phyloP scores from a whole-genome alignment of 2,888 invertebrate species.

The Pammene aurita region DNA sequence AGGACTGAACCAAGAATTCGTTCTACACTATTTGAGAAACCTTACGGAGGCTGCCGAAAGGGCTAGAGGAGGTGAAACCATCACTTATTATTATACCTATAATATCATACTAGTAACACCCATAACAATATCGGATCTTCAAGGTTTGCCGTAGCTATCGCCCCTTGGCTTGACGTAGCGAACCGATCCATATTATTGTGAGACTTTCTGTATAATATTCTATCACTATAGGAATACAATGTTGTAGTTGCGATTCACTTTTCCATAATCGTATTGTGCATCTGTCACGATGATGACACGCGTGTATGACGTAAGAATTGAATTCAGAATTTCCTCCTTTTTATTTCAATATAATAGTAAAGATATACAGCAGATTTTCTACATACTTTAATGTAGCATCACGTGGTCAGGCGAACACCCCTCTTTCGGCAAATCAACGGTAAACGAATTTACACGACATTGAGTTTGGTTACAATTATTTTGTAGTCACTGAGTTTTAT shows the following conservation, averaged over 20 bases:
- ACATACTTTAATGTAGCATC: not conserved
- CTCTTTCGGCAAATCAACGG: not conserved
- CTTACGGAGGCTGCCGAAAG: conserved; percentile 69
- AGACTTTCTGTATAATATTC: conserved; percentile 28
- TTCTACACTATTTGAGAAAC: conserved; percentile 71
- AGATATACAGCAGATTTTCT: not conserved
- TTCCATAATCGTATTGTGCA: conserved; percentile 28
- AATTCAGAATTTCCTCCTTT: conserved; percentile 41
- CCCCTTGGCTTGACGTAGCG: conserved; percentile 36
- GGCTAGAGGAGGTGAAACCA: conserved; percentile 68
- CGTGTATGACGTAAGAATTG: conserved; percentile 19
- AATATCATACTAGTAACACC: conserved; percentile 48
- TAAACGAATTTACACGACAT: not conserved
- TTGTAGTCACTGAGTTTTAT: not conserved
- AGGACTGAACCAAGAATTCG: conserved; percentile 71
- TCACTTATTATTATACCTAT: conserved; percentile 56
- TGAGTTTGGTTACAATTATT: conserved; percentile 1
- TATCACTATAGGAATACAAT: conserved; percentile 31
- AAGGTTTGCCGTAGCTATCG: conserved; percentile 37
- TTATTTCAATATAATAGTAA: not conserved
- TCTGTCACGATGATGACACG: conserved; percentile 21
- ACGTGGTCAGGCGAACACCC: not conserved
- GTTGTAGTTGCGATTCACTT: conserved; percentile 34
- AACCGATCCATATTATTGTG: conserved; percentile 39
- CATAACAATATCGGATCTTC: conserved; percentile 36